phyloP scores from a whole-genome alignment of 2,797 vertebrate species.

The Smutsia gigantea region DNA sequence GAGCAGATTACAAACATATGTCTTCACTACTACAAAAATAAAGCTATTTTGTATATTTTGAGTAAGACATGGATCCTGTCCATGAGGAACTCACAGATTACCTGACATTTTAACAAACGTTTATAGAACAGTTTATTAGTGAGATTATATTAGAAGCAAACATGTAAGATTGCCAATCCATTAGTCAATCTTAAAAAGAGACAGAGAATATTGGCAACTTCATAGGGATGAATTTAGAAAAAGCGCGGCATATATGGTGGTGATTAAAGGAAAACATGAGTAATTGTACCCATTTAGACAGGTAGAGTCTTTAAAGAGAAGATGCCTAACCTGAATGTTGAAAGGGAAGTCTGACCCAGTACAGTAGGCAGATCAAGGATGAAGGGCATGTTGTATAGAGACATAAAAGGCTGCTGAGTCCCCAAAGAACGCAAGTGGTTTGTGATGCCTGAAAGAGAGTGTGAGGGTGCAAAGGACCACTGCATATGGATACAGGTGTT shows the following conservation, averaged over 20 bases:
- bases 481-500: background rate
- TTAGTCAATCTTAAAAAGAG: background rate
- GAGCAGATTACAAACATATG: background rate
- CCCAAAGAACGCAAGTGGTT: background rate
- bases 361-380: background rate
- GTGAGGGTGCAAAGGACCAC: background rate
- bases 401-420: background rate
- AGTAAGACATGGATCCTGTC: background rate
- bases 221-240: background rate
- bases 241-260: background rate
- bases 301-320: background rate
- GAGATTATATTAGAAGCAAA: background rate
- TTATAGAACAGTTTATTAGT: background rate
- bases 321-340: background rate
- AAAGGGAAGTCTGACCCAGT: background rate
- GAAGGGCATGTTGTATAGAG: background rate
- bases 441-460: background rate
- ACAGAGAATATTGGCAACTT: background rate
- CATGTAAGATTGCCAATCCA: fast-evolving
- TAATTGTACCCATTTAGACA: background rate
- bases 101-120: background rate
- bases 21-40: background rate
- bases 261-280: background rate
- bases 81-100: background rate
- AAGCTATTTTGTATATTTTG: background rate